Evolutionary conservation across 2,113 vertebrate genomes (phyloP).

Genomic region (Bucco capensis): DNA sequence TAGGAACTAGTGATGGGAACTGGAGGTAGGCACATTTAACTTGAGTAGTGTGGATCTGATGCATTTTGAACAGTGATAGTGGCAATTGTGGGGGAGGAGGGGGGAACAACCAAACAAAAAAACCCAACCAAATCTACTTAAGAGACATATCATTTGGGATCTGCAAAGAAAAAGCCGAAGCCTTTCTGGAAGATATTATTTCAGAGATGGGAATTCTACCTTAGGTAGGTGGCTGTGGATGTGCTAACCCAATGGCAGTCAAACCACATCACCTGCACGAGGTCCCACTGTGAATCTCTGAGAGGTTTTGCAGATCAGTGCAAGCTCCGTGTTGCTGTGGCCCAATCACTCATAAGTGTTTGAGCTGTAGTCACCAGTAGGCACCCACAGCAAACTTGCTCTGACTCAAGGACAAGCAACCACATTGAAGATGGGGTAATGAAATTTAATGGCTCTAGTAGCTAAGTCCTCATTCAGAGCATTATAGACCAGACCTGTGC

Average conservation of each 20-base stretch:
- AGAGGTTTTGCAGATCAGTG: background rate
- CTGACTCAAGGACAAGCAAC: accelerated
- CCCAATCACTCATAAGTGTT: background rate
- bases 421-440: background rate
- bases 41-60: background rate
- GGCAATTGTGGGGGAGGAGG: background rate
- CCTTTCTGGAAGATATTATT: background rate
- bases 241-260: background rate
- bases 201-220: background rate
- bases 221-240: background rate
- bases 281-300: background rate
- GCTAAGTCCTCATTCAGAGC: background rate
- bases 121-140: background rate
- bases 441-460: background rate
- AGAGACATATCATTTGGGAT: background rate
- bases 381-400: background rate
- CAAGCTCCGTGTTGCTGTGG: background rate
- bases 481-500: background rate
- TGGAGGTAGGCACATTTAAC: background rate
- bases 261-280: accelerated
- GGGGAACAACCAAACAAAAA: background rate
- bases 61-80: background rate
- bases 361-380: accelerated
- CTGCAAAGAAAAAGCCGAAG: background rate
- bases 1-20: background rate